Base-by-base conservation (phyloP, 2,113 vertebrate genomes). In the Acanthisitta chloris region DNA sequence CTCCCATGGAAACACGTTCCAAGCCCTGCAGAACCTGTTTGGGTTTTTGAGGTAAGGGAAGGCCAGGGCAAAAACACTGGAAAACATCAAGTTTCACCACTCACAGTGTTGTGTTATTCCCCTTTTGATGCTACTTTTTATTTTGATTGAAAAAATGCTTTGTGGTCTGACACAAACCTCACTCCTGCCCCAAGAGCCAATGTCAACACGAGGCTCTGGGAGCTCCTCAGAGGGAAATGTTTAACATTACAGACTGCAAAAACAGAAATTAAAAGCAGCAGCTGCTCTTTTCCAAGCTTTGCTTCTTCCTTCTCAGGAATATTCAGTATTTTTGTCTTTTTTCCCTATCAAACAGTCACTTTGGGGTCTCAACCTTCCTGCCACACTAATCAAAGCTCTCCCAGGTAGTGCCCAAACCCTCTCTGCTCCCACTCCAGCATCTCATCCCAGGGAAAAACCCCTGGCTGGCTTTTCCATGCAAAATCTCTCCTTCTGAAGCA, bases 1-100 rank as follows among this genome's bases (percentile, higher is more conserved):
- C 36, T 20, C 6, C 12, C 0, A 4, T 14, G 34, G 43, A 71
- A 90, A 81, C 1, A 0, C n/a, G 1, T 29, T 5, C 67, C 12
- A 1, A 69, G 49, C 34, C 43, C 33, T 23, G 24, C 46, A 26
- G 64, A 69, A 40, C 17, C 48, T 24, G 16, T 9, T 3, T 12
- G 8, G 31, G 14, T 17, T 86, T 69, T 34, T 8, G 18, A 52
- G 43, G 20, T 21, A 21, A 36, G 9, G 28, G 11, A 70, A 64
- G 10, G 25, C n/a, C 13, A 3, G 26, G 11, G 14, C 2, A 29
- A 46, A 65, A 64, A 29, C 40, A 8, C 10, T 10, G 5, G 70
- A 51, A 76, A 59, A 59, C 10, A 40, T 45, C 66, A 10, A 54
- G 52, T 48, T 91, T 57, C 73, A 7, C 4, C 40, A 16, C 48